Base-by-base conservation (phyloP, 2,113 vertebrate genomes). In the Eudyptes chrysolophus region DNA sequence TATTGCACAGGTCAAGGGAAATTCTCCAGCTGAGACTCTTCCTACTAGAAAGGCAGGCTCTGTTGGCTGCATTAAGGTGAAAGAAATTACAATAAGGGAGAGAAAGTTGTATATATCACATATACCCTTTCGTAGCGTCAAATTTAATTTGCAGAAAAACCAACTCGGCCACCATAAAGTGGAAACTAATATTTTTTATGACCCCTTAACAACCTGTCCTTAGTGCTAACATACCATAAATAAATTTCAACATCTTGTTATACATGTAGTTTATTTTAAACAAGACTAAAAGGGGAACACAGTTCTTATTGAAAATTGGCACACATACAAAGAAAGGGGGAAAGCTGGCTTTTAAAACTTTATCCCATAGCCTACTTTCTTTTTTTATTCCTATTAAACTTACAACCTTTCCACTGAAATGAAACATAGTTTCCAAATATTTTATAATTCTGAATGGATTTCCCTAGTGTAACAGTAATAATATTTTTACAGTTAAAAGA, bases 401-500 rank as follows among this genome's bases (percentile, higher is more conserved):
- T 89, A 89, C 21, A 72, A 74, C 44, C 49, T 86, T 89, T 88
- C 79, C 46, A 46, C 49, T 84, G 61, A 94, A 94, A 93, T 11
- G 52, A 96, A 95, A 92, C 22, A 44, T 34, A 89, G n/a, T 94
- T 96, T 92, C 92, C 93, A 95, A 97, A 97, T 86, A 74, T 93
- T 74, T 78, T 87, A 55, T 87, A 95, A 95, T 84, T 96, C 92
- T 94, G 64, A 96, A 81, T 57, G 91, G 92, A 95, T 82, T 97
- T 96, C 96, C 97, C 97, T 32, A 88, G 95, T 62, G 94, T 72
- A 66, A 75, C 64, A 86, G 93, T 93, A 92, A 95, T 90, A 98
- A 98, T 89, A 95, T 96, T 97, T 98, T 97, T 89, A 92, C 75
- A 94, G 97, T 95, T 97, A 94, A 90, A 96, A 97, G 96, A 97